These are phyloP conservation scores for Otus sunia DNA, from an alignment of 2,113 vertebrate species.

Conservation along the genomic window DNA sequence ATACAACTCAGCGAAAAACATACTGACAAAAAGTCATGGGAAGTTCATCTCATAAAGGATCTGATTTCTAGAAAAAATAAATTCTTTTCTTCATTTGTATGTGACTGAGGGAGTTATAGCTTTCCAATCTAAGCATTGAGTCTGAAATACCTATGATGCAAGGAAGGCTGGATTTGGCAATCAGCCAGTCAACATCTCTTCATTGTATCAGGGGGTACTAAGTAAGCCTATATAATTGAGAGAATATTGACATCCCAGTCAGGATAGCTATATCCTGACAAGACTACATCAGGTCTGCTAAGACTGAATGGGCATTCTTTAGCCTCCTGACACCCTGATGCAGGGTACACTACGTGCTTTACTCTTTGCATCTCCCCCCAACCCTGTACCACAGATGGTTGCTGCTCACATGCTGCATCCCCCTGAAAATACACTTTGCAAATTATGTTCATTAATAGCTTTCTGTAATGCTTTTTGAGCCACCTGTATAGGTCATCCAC, in stretches of 20 bases:
- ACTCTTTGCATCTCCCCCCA: not conserved
- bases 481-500: not conserved
- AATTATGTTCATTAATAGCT: not conserved
- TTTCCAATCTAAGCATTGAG: not conserved
- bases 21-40: not conserved
- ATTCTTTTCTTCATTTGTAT: not conserved
- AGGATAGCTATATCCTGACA: not conserved
- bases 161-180: not conserved
- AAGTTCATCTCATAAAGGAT: not conserved
- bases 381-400: not conserved
- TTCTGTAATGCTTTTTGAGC: not conserved
- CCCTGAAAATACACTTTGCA: not conserved
- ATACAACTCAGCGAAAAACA: not conserved
- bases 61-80: not conserved
- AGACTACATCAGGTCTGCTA: not conserved
- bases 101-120: not conserved
- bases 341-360: not conserved
- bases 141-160: not conserved
- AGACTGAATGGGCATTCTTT: not conserved
- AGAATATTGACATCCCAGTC: not conserved
- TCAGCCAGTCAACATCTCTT: not conserved
- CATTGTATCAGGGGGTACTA: not conserved
- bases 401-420: not conserved
- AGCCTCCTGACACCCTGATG: not conserved
- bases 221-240: not conserved